Base-by-base conservation (phyloP, 2,797 vertebrate species). In the Urophycis tenuis region DNA sequence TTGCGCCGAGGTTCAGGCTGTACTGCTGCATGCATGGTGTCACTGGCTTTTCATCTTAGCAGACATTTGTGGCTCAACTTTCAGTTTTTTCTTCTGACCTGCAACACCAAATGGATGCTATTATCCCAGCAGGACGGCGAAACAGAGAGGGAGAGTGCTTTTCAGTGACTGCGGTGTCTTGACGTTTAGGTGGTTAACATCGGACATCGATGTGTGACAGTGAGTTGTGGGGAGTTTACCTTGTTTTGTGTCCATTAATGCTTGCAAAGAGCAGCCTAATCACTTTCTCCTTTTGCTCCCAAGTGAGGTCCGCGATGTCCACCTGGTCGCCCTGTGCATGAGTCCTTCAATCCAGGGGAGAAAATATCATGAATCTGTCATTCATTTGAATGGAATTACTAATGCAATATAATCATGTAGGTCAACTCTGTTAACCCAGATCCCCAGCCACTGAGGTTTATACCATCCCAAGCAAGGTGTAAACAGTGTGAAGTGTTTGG, bases 251-350 rank as follows among this genome's bases (percentile, higher is more conserved):
- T 78, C 92, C 88, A 74, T 96, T 99, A 93, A 95, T 96, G 92
- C 95, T 95, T 78, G 96, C 94, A 91, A 98, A 99, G 75, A 96
- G 91, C 79, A 96, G 88, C 77, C 87, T 78, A 74, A 96, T 92
- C 49, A 98, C 94, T 85, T 85, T 86, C 77, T 97, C 94, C 87
- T 95, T 98, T 88, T 98, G 94, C 83, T 96, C 95, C 96, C 95
- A 96, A 60, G 94, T 97, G 79, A 97, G 88, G 73, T 96, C 94
- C 73, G 92, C 90, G 82, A 98, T 92, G 88, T 91, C 91, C 69
- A 95, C 90, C 79, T 93, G 90, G 83, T 89, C 87, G 79, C 82
- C 88, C n/a, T 90, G 87, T 83, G 85, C 81, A 88, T 91, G 87
- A 75, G 79, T 89, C 94, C 95, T 96, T 78, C 82, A 92, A 83